These are phyloP conservation scores for Coremacera marginata DNA, from an alignment of 2,888 invertebrate genomes.

Conservation along the genomic window DNA sequence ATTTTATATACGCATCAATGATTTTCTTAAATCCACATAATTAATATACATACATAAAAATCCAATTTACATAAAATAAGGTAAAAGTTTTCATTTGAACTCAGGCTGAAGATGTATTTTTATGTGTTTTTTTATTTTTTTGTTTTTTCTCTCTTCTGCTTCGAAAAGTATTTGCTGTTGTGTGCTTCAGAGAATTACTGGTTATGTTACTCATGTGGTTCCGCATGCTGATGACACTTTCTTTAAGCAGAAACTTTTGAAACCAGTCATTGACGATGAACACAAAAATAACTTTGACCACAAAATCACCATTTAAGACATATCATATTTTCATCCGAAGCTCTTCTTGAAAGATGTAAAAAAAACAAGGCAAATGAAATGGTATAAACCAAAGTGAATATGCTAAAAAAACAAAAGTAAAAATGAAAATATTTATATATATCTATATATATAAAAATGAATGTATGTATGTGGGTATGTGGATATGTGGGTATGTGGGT, in stretches of 20 bases:
- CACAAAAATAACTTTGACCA: background rate
- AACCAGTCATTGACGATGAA: background rate
- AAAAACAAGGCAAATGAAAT: background rate
- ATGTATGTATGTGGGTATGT: no score
- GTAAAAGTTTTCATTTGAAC: no score
- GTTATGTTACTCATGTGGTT: background rate
- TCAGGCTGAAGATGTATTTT: no score
- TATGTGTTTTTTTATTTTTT: no score
- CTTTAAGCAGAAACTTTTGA: background rate
- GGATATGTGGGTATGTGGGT: no score
- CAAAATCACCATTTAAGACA: background rate
- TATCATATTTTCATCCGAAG: background rate
- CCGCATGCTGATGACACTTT: conserved; percentile 18
- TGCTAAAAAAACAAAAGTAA: background rate
- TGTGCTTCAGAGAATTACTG: background rate
- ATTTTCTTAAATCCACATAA: no score
- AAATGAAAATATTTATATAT: background rate
- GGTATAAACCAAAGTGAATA: background rate
- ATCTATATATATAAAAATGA: no score
- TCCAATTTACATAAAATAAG: no score
- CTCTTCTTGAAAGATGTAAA: background rate
- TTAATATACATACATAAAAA: no score
- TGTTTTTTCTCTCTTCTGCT: background rate
- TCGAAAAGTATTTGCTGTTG: background rate
- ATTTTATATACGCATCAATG: no score